Conservation (phyloP, 1,140 invertebrate species). For the Lepidurus packardi region DNA sequence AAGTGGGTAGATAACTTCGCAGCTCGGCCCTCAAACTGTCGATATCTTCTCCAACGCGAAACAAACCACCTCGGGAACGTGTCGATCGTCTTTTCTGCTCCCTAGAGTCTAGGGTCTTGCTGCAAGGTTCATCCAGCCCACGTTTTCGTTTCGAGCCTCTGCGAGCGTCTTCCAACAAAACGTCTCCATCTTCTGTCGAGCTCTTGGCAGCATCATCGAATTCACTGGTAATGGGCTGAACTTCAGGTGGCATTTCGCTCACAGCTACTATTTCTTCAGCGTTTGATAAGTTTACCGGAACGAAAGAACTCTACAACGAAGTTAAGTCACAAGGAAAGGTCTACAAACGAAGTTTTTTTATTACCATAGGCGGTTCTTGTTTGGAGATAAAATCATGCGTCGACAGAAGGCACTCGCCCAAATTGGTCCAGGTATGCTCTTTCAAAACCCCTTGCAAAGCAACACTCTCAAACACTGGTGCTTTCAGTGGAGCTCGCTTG, state of each 20-base stretch:
- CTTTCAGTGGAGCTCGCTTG: constrained; percentile 52
- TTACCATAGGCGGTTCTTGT: constrained; percentile 41
- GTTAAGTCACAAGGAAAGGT: constrained; percentile 31
- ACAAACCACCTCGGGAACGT: constrained; percentile 50
- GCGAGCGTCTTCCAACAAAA: constrained; percentile 23
- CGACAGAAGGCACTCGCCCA: constrained; percentile 60
- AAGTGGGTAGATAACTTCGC: constrained; percentile 53
- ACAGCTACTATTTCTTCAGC: constrained; percentile 42
- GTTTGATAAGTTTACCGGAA: constrained; percentile 45
- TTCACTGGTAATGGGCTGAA: neutral
- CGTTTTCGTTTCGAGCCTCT: constrained; percentile 24
- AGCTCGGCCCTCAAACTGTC: constrained; percentile 58
- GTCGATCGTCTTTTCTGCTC: constrained; percentile 63
- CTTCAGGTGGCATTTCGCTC: constrained; percentile 30
- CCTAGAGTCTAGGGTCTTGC: constrained; percentile 41
- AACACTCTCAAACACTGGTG: constrained; percentile 51
- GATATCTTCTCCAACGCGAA: constrained; percentile 52
- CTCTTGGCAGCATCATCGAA: neutral
- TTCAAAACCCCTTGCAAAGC: constrained; percentile 55
- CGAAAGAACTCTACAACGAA: constrained; percentile 41
- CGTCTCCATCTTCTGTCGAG: constrained; percentile 23
- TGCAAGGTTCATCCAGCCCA: neutral
- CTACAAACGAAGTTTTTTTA: constrained; percentile 30
- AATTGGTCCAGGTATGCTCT: constrained; percentile 57
- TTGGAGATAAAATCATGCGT: constrained; percentile 58